Percentiles rank a stretch among this genome's conserved stretches.
phyloP scores from a whole-genome alignment of 2,888 invertebrate genomes.

The Calliscelio sp. region DNA sequence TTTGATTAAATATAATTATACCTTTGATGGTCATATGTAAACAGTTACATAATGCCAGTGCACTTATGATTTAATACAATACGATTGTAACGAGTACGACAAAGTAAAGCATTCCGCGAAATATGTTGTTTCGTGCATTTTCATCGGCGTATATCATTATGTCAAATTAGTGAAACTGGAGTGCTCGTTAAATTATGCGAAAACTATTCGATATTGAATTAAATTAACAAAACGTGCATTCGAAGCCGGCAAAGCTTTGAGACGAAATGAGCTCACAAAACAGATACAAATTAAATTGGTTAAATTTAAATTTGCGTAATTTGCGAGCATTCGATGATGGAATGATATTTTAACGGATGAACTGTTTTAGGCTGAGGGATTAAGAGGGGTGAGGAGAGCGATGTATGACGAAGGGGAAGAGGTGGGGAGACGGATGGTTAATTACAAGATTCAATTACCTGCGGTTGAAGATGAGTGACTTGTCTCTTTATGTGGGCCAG shows the following conservation, averaged over 20 bases:
- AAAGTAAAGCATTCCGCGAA: conserved; percentile 36
- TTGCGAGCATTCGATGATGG: conserved; percentile 28
- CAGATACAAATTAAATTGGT: conserved; percentile 27
- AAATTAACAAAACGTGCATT: conserved; percentile 49
- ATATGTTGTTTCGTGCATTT: conserved; percentile 27
- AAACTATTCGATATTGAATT: conserved; percentile 56
- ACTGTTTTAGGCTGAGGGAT: conserved; percentile 3
- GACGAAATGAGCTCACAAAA: conserved; percentile 23
- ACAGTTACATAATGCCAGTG: conserved; percentile 15
- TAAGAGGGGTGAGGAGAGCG: not conserved
- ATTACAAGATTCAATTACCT: conserved; percentile 76
- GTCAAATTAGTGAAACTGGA: conserved; percentile 54
- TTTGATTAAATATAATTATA: too few relatives aligned
- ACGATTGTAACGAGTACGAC: conserved; percentile 29
- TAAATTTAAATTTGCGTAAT: conserved; percentile 38
- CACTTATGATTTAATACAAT: conserved; percentile 46
- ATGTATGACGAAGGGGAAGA: too few relatives aligned
- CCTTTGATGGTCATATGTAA: conserved; percentile 1
- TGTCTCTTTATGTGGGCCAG: conserved; percentile 94
- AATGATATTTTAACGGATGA: conserved; percentile 26
- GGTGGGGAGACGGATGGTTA: too few relatives aligned
- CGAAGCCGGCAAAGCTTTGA: conserved; percentile 38
- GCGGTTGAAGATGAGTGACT: conserved; percentile 90
- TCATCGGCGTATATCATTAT: conserved; percentile 48
- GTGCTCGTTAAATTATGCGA: conserved; percentile 57